Evolutionary conservation across 2,797 vertebrate species (phyloP), one percentile per base, ranked within the genome.

Genomic region (Hypotaenidia okinawae): DNA sequence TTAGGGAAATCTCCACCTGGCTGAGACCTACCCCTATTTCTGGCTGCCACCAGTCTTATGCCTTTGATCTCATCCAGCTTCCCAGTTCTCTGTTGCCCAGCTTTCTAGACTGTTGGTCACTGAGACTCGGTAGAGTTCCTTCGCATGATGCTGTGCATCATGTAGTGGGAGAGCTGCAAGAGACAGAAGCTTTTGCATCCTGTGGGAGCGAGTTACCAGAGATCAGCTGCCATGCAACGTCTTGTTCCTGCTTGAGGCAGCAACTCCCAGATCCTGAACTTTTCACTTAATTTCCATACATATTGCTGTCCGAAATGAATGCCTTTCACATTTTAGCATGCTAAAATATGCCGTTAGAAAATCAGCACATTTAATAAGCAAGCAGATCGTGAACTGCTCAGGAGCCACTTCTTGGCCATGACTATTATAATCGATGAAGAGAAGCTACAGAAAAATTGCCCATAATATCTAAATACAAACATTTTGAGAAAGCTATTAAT

Each of bases 301-400:
- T 72, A 86, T 86, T 86, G 79, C 76, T 75, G 58, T 58, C 68
- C 39, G 87, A 91, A 91, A 84, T 78, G 61, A 88, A 85, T 75
- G 79, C 16, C 51, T 95, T 84, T 84, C 69, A 68, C 66, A 81
- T 84, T 94, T 84, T 30, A 66, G 62, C 37, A 8, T 76, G 63
- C 18, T 91, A 91, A 94, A 91, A 81, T 90, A 93, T n/a, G 58
- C 66, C 78, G 76, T 75, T 45, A 81, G 69, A 88, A 91, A 94
- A 84, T 64, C 68, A 70, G 19, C 43, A 89, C 32, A 49, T 74
- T 89, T 77, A 67, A 87, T 88, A 88, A 84, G 37, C 58, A 75
- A 90, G 73, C 23, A 72, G 85, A 83, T 89, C 54, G 86, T 64
- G 69, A 88, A 69, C 51, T 63, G 35, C 37, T 94, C 30, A 30